Conservation (phyloP, 1,140 invertebrate genomes). For the Sminthurinus signatus region DNA sequence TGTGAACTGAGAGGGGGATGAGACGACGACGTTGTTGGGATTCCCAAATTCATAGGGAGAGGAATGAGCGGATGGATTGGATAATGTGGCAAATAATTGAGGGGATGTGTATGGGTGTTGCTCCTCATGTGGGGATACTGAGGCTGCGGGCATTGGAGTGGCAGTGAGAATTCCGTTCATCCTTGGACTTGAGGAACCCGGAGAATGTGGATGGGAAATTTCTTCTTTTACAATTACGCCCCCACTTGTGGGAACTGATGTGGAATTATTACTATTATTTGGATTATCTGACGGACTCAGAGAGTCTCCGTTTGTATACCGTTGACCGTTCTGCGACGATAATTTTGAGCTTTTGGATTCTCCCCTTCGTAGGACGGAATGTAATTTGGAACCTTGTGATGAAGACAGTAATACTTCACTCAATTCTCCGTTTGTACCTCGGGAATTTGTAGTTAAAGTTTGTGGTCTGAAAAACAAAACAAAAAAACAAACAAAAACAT, state of each 20-base stretch:
- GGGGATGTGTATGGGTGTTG: conserved; percentile 23
- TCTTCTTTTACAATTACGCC: conserved; percentile 36
- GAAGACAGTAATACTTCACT: conserved; percentile 21
- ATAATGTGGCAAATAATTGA: conserved; percentile 32
- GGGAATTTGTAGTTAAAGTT: background rate
- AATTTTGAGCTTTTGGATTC: conserved; percentile 10
- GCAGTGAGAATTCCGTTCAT: conserved; percentile 28
- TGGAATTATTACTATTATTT: too few relatives aligned
- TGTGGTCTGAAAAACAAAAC: too few relatives aligned
- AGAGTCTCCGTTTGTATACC: conserved; percentile 34
- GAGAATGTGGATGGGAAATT: conserved; percentile 15
- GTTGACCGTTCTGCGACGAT: conserved; percentile 27
- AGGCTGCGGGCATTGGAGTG: background rate
- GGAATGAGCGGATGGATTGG: background rate
- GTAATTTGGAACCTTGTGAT: conserved; percentile 19
- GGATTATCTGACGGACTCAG: conserved; percentile 22
- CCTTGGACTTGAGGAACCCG: conserved; percentile 24
- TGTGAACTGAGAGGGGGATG: conserved; percentile 28
- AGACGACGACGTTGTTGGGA: conserved; percentile 19
- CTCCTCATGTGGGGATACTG: conserved; percentile 28
- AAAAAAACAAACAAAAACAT: too few relatives aligned
- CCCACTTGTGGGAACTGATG: conserved; percentile 6
- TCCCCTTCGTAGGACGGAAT: conserved; percentile 26
- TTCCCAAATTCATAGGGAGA: conserved; percentile 25
- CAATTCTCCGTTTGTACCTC: conserved; percentile 22